A percentile compares a stretch with the other conserved stretches of the same genome.
These are phyloP conservation scores for Cephus cinctus DNA, from an alignment of 1,140 invertebrate species.

Conservation along the genomic window DNA sequence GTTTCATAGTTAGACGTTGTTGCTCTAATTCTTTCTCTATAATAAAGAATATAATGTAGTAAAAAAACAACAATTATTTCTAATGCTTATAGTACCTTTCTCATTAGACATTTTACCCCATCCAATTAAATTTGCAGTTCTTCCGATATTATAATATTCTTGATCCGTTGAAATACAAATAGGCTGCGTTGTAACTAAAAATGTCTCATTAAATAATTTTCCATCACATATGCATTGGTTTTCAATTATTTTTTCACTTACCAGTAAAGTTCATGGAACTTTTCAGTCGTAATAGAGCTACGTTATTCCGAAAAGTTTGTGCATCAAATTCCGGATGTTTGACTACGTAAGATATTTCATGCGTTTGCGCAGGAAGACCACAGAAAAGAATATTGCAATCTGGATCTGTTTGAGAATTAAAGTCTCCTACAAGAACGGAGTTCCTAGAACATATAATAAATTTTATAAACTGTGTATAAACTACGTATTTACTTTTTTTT, in stretches of 20 bases:
- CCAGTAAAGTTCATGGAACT: constrained; percentile 32
- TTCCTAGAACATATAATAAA: constrained; percentile 20
- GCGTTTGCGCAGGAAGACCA: constrained; percentile 21
- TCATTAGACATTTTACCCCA: constrained; percentile 35
- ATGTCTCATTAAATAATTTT: not conserved
- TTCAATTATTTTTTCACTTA: constrained; percentile 15
- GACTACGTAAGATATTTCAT: constrained; percentile 38
- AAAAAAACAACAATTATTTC: constrained; percentile 3
- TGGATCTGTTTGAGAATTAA: constrained; percentile 27
- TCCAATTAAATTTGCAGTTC: constrained; percentile 25
- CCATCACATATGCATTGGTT: not conserved
- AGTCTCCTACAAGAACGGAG: constrained; percentile 36
- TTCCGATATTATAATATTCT: constrained; percentile 16
- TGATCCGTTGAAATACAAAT: constrained; percentile 28
- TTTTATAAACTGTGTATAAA: not conserved
- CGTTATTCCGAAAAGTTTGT: constrained; percentile 31
- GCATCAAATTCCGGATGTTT: constrained; percentile 35
- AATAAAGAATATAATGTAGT: constrained; percentile 10
- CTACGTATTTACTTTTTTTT: not conserved
- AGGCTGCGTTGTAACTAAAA: constrained; percentile 35
- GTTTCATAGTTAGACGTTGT: constrained; percentile 25
- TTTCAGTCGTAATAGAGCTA: constrained; percentile 34
- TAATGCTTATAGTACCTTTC: constrained; percentile 21
- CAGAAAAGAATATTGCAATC: constrained; percentile 36
- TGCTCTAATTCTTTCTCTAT: constrained; percentile 26